phyloP scores from a whole-genome alignment of 2,888 invertebrate genomes.

The Aspidiotus rigidus region DNA sequence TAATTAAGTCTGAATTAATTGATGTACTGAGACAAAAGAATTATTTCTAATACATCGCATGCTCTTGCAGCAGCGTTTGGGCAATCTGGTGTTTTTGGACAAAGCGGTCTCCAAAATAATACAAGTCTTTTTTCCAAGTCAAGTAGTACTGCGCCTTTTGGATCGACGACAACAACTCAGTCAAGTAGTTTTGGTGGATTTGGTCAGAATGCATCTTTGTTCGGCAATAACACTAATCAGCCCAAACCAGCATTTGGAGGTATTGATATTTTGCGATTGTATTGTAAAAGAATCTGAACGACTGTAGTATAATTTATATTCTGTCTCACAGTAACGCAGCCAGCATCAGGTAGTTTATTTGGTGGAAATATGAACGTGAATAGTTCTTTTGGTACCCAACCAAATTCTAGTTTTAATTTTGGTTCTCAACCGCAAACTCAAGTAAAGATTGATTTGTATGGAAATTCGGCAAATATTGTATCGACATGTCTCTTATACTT shows the following conservation, averaged over 20 bases:
- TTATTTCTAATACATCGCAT: not conserved
- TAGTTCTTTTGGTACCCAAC: constrained; percentile 18
- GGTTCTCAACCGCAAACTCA: constrained; percentile 13
- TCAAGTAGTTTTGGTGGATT: constrained; percentile 45
- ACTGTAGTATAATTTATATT: not conserved
- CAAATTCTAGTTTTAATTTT: constrained; percentile 13
- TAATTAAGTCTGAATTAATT: not conserved
- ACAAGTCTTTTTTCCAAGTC: constrained; percentile 37
- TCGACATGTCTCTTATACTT: not conserved
- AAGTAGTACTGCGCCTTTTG: constrained; percentile 46
- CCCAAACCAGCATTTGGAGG: constrained; percentile 45
- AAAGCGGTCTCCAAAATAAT: constrained; percentile 37
- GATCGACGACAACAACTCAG: constrained; percentile 44
- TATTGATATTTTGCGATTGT: constrained; percentile 37
- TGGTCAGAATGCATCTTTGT: constrained; percentile 43
- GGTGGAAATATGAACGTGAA: constrained; percentile 41
- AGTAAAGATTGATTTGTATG: not conserved
- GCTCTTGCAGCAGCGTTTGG: constrained; percentile 37
- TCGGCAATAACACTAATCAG: constrained; percentile 44
- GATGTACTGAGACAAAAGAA: not conserved
- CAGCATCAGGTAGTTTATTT: constrained; percentile 40
- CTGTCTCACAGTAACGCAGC: constrained; percentile 24
- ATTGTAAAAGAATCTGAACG: too few species aligned
- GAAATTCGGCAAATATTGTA: not conserved
- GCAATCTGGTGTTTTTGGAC: constrained; percentile 38